These are phyloP conservation scores for Ictidomys tridecemlineatus DNA, from an alignment of 2,113 vertebrate species.

Conservation along the genomic window DNA sequence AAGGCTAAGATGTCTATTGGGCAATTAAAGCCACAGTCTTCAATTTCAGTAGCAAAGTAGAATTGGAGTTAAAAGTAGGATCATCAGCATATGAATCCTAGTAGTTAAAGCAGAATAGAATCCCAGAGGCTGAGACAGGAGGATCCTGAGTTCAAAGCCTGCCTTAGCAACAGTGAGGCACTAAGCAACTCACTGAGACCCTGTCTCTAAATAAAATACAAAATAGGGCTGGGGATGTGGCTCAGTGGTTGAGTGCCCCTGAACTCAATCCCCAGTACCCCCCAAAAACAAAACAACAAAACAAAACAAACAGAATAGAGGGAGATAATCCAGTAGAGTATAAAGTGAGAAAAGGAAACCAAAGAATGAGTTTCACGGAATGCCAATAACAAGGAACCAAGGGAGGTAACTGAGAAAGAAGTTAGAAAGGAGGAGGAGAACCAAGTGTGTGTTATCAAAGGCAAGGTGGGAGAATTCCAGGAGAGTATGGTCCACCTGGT, in stretches of 20 bases:
- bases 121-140: too few species aligned
- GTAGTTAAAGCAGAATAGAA: neutral
- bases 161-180: too few species aligned
- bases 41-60: constrained; percentile 12
- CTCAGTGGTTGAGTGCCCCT: too few species aligned
- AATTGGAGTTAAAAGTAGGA: neutral
- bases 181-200: too few species aligned
- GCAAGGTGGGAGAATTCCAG: neutral
- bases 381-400: neutral
- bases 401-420: neutral
- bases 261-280: too few species aligned
- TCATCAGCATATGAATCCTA: neutral
- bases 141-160: too few species aligned
- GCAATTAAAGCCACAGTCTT: constrained; percentile 14
- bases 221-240: too few species aligned
- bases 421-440: neutral
- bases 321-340: neutral
- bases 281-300: too few species aligned
- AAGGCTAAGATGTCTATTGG: neutral
- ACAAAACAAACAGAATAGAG: neutral
- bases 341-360: neutral
- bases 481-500: neutral
- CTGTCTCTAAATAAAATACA: too few species aligned
- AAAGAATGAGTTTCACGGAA: neutral
- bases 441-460: neutral